Evolutionary conservation across 2,797 vertebrate species (phyloP).

Genomic region (Neomorphus geoffroyi): DNA sequence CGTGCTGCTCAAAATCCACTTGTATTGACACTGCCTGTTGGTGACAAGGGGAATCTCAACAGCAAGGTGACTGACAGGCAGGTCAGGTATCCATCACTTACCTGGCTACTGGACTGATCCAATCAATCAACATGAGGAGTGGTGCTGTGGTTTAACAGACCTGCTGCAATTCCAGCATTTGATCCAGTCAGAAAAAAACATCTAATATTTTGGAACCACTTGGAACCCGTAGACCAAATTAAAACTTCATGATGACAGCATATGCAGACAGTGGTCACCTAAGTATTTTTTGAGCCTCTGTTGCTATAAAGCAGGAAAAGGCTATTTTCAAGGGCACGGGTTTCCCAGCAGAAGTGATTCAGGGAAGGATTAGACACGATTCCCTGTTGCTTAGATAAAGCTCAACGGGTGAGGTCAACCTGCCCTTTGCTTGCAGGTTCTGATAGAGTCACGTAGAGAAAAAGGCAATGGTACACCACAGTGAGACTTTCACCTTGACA

Average conservation of each 20-base stretch:
- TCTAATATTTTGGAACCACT: not conserved
- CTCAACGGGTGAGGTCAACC: accelerated
- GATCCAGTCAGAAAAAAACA: not conserved
- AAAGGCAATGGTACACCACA: not conserved
- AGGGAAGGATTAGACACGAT: not conserved
- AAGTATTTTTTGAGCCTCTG: not conserved
- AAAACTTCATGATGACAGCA: accelerated
- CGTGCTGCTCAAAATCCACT: not conserved
- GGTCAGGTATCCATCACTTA: accelerated
- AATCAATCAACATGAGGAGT: not conserved
- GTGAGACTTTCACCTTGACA: not conserved
- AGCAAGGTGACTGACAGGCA: not conserved
- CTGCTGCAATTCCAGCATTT: not conserved
- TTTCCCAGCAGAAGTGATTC: not conserved
- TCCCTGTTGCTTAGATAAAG: not conserved
- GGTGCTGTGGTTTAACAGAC: not conserved
- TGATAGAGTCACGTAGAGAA: not conserved
- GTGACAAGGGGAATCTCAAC: not conserved
- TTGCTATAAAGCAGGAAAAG: not conserved
- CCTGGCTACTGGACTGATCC: not conserved
- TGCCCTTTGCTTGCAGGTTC: not conserved
- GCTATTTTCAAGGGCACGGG: not conserved
- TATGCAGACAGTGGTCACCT: too few relatives aligned
- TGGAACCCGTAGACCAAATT: not conserved
- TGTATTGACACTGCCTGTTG: not conserved